Conservation (phyloP, 2,888 invertebrate species). For the Nematopogon swammerdamellus region DNA sequence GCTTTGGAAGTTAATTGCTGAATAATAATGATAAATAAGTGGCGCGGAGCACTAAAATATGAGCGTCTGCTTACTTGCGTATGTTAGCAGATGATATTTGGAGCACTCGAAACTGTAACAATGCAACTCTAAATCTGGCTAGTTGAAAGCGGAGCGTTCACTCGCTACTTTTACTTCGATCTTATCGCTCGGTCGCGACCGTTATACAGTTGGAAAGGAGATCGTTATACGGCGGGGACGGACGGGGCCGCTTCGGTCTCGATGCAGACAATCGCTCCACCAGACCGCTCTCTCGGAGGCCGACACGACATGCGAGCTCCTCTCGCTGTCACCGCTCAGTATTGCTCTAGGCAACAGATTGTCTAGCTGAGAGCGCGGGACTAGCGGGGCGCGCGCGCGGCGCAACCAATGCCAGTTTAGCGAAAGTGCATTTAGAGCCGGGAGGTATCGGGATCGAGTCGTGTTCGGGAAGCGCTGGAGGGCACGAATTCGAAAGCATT, state of each 20-base stretch:
- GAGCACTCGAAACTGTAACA: background rate
- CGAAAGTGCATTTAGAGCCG: conserved; percentile 51
- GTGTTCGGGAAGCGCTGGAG: too few species aligned
- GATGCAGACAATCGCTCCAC: background rate
- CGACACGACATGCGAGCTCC: background rate
- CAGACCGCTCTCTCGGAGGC: background rate
- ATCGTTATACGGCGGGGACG: background rate
- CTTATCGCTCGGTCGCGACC: conserved; percentile 20
- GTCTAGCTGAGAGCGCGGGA: too few species aligned
- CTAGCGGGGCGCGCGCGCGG: too few species aligned
- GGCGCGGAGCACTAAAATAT: too few species aligned
- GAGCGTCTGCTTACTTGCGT: too few species aligned
- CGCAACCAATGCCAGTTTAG: conserved; percentile 19
- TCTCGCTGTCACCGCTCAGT: too few species aligned
- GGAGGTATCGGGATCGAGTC: conserved; percentile 24
- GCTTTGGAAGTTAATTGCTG: too few species aligned
- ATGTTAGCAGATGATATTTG: too few species aligned
- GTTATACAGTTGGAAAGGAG: conserved; percentile 14
- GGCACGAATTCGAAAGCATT: too few species aligned
- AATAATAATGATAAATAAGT: too few species aligned
- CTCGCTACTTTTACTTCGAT: conserved; percentile 21
- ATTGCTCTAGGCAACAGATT: too few species aligned
- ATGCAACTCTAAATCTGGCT: background rate
- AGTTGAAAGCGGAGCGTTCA: conserved; percentile 5
- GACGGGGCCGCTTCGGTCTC: too few species aligned